Evolutionary conservation across 2,113 vertebrate species (phyloP).

Genomic region (Orthonyx spaldingii): DNA sequence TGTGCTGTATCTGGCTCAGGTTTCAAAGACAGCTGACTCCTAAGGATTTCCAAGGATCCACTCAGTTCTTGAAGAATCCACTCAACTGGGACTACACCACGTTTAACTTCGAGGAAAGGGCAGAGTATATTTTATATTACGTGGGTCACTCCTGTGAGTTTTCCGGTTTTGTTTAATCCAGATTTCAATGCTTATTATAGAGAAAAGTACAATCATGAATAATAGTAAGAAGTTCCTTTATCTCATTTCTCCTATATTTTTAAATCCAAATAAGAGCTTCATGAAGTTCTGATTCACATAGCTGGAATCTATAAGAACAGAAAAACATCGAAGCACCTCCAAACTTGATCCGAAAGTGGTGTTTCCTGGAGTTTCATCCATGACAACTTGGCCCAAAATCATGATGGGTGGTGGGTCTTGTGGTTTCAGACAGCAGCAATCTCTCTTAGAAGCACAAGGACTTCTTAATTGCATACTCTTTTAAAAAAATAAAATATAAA

Average conservation of each 20-base stretch:
- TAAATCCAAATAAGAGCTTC: background rate
- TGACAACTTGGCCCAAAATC: background rate
- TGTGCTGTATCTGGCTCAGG: background rate
- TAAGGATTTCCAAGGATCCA: background rate
- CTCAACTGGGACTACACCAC: background rate
- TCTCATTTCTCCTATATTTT: background rate
- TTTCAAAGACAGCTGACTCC: background rate
- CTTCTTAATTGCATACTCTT: background rate
- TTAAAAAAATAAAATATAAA: background rate
- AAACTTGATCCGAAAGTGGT: background rate
- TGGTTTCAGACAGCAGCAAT: background rate
- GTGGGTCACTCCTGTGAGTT: background rate
- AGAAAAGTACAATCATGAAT: background rate
- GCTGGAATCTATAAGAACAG: background rate
- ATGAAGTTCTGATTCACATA: background rate
- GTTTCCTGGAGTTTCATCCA: background rate
- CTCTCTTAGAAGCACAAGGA: background rate
- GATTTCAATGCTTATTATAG: background rate
- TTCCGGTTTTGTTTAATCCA: background rate
- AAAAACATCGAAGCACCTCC: background rate
- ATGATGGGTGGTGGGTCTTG: background rate
- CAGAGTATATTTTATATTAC: background rate
- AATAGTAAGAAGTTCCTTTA: background rate
- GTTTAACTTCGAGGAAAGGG: background rate
- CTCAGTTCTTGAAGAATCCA: background rate